Evolutionary conservation across 1,140 invertebrate genomes (phyloP).

Genomic region (Apis cerana): DNA sequence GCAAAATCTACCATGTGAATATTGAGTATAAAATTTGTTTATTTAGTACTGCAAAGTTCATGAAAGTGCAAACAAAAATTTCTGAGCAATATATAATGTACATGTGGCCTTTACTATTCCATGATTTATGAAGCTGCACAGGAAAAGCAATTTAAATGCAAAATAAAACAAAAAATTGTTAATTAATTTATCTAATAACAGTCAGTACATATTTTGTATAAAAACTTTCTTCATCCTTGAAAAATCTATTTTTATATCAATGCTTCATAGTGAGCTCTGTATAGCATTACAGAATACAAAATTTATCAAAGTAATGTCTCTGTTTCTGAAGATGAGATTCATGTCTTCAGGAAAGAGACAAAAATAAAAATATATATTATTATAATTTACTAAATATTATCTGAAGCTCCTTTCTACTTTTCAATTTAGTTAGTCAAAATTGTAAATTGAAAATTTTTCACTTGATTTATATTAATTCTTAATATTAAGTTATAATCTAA

Average conservation of each 20-base stretch:
- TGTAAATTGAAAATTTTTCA: conserved; percentile 34
- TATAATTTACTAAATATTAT: conserved; percentile 42
- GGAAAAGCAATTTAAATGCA: conserved; percentile 32
- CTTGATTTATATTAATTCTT: conserved; percentile 37
- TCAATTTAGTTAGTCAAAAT: conserved; percentile 37
- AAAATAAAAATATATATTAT: conserved; percentile 46
- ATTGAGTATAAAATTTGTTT: conserved; percentile 63
- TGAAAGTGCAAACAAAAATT: conserved; percentile 48
- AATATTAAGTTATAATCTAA: conserved; percentile 32
- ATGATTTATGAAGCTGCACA: conserved; percentile 43
- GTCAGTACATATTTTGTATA: conserved; percentile 51
- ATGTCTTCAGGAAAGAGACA: conserved; percentile 30
- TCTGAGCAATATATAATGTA: conserved; percentile 50
- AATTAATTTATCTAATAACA: conserved; percentile 40
- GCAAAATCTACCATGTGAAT: conserved; percentile 65
- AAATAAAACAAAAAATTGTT: conserved; percentile 11
- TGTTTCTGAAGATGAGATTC: conserved; percentile 38
- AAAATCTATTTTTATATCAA: conserved; percentile 58
- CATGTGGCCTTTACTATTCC: conserved; percentile 30
- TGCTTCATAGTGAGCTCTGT: conserved; percentile 53
- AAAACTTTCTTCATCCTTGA: conserved; percentile 46
- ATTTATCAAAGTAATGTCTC: conserved; percentile 54
- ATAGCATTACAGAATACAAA: conserved; percentile 57
- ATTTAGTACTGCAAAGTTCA: conserved; percentile 53
- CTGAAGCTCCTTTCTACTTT: conserved; percentile 40